These are phyloP conservation scores for Catharus minimus DNA, from an alignment of 2,113 vertebrate species.

Conservation along the genomic window DNA sequence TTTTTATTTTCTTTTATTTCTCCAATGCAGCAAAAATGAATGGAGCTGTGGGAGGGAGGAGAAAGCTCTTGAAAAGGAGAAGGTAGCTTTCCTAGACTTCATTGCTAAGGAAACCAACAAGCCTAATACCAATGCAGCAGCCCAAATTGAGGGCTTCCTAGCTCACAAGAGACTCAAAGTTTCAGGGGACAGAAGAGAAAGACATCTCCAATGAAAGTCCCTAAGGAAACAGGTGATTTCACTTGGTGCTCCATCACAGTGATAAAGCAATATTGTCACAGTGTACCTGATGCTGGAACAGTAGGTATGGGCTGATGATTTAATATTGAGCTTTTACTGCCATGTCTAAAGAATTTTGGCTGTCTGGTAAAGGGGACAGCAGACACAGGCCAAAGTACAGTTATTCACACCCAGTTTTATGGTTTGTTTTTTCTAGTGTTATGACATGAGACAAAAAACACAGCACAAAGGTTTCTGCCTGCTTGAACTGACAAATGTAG, in stretches of 20 bases:
- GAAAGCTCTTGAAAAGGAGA: neutral
- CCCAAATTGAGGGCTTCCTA: neutral
- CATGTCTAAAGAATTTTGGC: conserved; percentile 28
- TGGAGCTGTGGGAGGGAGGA: neutral
- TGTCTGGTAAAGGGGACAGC: neutral
- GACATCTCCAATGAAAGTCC: neutral
- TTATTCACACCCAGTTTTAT: conserved; percentile 52
- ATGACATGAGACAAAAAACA: conserved; percentile 3
- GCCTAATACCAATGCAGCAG: neutral
- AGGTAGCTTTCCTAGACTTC: neutral
- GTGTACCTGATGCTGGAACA: neutral
- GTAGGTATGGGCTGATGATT: neutral
- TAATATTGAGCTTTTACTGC: neutral
- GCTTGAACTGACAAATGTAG: neutral
- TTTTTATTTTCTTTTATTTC: neutral
- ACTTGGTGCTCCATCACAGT: accelerated
- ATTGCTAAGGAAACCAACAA: neutral
- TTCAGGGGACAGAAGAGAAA: neutral
- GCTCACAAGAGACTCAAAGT: neutral
- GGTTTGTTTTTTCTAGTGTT: conserved; percentile 37
- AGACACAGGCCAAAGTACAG: conserved; percentile 27
- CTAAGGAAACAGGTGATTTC: neutral
- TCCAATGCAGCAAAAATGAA: neutral
- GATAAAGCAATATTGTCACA: neutral
- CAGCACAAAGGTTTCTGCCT: neutral